Percentiles rank a stretch among this genome's conserved stretches.
Conservation (phyloP, 2,113 vertebrate genomes). For the Ophthalmotilapia sp. region DNA sequence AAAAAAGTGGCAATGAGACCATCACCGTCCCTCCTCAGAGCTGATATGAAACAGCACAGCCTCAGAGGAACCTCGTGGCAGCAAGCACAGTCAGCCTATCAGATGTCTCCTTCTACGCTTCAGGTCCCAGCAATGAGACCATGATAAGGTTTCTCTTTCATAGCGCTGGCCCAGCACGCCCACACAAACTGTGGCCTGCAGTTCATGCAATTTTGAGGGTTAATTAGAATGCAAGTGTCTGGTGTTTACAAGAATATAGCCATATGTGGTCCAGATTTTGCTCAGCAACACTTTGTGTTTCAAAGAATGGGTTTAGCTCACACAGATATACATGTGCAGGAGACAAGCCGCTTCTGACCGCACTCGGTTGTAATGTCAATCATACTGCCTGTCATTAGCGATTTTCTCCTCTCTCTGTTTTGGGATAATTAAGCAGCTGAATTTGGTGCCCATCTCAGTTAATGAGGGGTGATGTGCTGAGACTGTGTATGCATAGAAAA, state of each 20-base stretch:
- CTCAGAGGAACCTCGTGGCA: not conserved
- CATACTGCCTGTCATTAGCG: slow-evolving; percentile 20
- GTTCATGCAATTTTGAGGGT: slow-evolving; percentile 65
- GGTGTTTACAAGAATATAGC: slow-evolving; percentile 61
- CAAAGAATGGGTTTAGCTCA: not conserved
- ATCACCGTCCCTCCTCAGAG: slow-evolving; percentile 14
- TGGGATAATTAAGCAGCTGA: slow-evolving; percentile 38
- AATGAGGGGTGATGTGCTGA: slow-evolving; percentile 42
- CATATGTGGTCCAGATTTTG: slow-evolving; percentile 64
- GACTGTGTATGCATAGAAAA: slow-evolving; percentile 10
- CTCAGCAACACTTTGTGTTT: slow-evolving; percentile 22
- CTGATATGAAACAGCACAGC: not conserved
- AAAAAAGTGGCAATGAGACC: slow-evolving; percentile 10
- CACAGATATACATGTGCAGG: not conserved
- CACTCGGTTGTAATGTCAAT: not conserved
- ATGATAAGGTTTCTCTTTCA: slow-evolving; percentile 9
- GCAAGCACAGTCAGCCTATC: slow-evolving; percentile 24
- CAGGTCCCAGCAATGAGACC: slow-evolving; percentile 21
- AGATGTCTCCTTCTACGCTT: slow-evolving; percentile 13
- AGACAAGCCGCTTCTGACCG: not conserved
- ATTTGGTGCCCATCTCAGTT: slow-evolving; percentile 37
- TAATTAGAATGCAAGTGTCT: slow-evolving; percentile 72
- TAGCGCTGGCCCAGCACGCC: not conserved
- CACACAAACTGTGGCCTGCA: slow-evolving; percentile 63
- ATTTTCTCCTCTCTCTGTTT: slow-evolving; percentile 36